Evolutionary conservation across 2,888 invertebrate species (phyloP).

Genomic region (Hydroisotoma schaefferi): DNA sequence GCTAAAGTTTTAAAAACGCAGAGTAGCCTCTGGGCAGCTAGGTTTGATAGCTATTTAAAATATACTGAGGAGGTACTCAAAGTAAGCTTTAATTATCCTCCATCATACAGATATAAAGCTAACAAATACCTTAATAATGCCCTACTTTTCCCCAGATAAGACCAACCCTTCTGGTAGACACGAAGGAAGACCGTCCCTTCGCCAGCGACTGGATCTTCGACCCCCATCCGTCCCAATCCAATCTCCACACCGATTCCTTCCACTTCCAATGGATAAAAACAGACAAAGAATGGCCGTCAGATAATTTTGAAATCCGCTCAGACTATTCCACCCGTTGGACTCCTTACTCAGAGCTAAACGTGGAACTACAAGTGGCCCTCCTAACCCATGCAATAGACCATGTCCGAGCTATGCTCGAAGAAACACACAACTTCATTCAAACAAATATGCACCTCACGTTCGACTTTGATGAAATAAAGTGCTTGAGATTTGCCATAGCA

Average conservation of each 20-base stretch:
- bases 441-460: slow-evolving; percentile 28
- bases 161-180: slow-evolving; percentile 14
- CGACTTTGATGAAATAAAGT: slow-evolving; percentile 32
- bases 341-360: slow-evolving; percentile 15
- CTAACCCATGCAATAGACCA: slow-evolving; percentile 26
- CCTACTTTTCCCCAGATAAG: slow-evolving; percentile 18
- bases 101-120: no score
- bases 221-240: slow-evolving; percentile 22
- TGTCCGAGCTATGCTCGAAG: slow-evolving; percentile 25
- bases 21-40: slow-evolving; percentile 18
- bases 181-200: slow-evolving; percentile 22
- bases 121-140: no score
- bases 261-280: slow-evolving; percentile 37
- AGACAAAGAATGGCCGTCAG: slow-evolving; percentile 19
- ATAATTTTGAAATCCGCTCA: slow-evolving; percentile 34
- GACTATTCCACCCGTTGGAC: slow-evolving; percentile 30
- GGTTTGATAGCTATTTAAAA: slow-evolving; percentile 11
- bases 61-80: slow-evolving; percentile 20
- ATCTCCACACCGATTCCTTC: slow-evolving; percentile 21
- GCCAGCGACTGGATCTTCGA: slow-evolving; percentile 33
- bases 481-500: slow-evolving; percentile 21
- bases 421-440: slow-evolving; percentile 19
- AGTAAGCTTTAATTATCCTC: no score
- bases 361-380: slow-evolving; percentile 24
- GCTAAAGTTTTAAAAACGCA: slow-evolving; percentile 21